phyloP scores from a whole-genome alignment of 2,113 vertebrate genomes.

The Crypturellus undulatus region DNA sequence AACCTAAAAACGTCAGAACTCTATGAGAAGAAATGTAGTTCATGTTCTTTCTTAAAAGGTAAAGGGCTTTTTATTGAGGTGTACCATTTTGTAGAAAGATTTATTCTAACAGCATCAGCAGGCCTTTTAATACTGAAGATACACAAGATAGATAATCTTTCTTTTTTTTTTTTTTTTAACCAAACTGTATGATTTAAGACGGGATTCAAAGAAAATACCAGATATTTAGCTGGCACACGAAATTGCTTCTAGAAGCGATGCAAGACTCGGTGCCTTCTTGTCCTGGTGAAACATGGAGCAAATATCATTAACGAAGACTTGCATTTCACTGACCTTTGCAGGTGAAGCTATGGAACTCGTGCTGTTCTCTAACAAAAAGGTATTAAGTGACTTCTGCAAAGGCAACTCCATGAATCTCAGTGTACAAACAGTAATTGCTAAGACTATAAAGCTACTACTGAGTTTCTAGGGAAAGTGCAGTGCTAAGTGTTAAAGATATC shows the following conservation, averaged over 20 bases:
- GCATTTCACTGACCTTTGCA: background rate
- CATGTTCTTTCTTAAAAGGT: background rate
- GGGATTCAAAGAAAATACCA: background rate
- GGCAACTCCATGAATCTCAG: background rate
- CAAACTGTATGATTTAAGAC: background rate
- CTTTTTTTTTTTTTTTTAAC: no score
- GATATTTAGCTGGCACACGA: background rate
- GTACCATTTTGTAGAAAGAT: background rate
- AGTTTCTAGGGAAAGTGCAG: background rate
- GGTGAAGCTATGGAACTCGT: background rate
- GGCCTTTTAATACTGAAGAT: background rate
- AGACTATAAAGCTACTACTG: background rate
- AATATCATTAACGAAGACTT: background rate
- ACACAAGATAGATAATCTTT: background rate
- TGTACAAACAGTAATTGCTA: background rate
- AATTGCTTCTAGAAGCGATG: background rate
- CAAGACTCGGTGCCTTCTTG: background rate
- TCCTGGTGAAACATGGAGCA: fast-evolving
- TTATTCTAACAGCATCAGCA: background rate
- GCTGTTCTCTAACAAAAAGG: background rate
- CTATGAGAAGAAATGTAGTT: background rate
- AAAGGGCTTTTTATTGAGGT: background rate
- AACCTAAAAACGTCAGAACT: background rate
- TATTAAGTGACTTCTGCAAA: background rate
- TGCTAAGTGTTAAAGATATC: background rate